Evolutionary conservation across 2,113 vertebrate species (phyloP).

Genomic region (Entomyzon cyanotis): DNA sequence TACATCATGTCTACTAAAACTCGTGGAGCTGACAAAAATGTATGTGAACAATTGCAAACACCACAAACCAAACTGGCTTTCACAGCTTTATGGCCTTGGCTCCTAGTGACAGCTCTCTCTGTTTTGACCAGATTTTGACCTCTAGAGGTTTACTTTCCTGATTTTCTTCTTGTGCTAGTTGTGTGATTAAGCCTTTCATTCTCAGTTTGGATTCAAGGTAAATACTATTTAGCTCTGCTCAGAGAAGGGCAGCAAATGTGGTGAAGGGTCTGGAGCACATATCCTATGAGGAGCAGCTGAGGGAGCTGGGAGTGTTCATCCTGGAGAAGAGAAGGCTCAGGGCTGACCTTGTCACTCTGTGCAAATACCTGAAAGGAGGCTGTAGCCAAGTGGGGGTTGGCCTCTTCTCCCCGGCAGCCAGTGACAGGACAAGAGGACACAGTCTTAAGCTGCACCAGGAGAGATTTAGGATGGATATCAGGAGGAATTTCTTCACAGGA

Average conservation of each 20-base stretch:
- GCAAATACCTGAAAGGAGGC: not conserved
- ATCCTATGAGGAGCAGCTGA: not conserved
- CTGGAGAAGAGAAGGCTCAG: not conserved
- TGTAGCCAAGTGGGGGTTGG: not conserved
- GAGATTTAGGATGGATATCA: too few relatives aligned
- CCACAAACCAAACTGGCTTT: not conserved
- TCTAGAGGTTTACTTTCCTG: not conserved
- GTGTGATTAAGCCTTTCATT: not conserved
- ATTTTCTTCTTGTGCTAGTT: not conserved
- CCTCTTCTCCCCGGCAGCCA: not conserved
- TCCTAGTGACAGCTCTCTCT: not conserved
- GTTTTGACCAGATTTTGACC: not conserved
- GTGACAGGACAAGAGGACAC: not conserved
- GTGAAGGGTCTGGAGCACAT: fast-evolving
- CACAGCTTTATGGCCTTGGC: not conserved
- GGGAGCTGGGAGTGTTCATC: not conserved
- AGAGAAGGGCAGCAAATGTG: not conserved
- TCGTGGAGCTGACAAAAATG: not conserved
- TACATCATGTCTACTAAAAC: not conserved
- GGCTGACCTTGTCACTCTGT: not conserved
- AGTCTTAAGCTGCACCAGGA: not conserved
- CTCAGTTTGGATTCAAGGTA: not conserved
- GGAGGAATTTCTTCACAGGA: not conserved
- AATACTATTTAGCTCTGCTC: not conserved
- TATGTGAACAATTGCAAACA: not conserved